Conservation (phyloP, 2,888 invertebrate species). For the Acleris laterana region DNA sequence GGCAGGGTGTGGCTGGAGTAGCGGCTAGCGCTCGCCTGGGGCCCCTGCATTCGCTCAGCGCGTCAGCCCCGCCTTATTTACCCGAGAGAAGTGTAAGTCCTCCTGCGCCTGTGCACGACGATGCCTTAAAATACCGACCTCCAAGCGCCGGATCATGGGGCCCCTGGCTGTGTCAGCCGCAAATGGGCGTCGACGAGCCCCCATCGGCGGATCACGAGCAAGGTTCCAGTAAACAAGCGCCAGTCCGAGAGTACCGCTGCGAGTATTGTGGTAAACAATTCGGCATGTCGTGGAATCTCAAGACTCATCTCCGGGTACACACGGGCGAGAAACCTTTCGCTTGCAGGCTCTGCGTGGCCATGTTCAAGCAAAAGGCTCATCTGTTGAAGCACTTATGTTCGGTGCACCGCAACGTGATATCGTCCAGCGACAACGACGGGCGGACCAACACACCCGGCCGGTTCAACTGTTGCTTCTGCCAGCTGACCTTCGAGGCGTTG, state of each 20-base stretch:
- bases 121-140: conserved; percentile 86
- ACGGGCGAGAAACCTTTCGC: conserved; percentile 96
- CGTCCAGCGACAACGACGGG: conserved; percentile 90
- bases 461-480: conserved; percentile 95
- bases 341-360: conserved; percentile 94
- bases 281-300: conserved; percentile 96
- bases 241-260: conserved; percentile 93
- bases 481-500: conserved; percentile 92
- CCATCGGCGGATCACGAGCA: conserved; percentile 80
- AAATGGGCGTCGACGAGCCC: conserved; percentile 82
- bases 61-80: conserved; percentile 90
- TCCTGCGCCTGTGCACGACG: conserved; percentile 83
- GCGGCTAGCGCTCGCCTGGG: conserved; percentile 82
- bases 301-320: conserved; percentile 94
- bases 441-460: conserved; percentile 85
- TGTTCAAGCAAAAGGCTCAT: conserved; percentile 96
- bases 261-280: conserved; percentile 96
- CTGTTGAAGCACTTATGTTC: conserved; percentile 94
- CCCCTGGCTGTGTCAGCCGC: conserved; percentile 87
- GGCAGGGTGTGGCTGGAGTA: conserved; percentile 83
- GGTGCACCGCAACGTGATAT: conserved; percentile 94
- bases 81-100: conserved; percentile 86
- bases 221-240: conserved; percentile 84
- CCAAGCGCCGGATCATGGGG: conserved; percentile 90
- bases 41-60: conserved; percentile 86